Base-by-base conservation (phyloP, 2,888 invertebrate genomes). In the Lomographa bimaculata region DNA sequence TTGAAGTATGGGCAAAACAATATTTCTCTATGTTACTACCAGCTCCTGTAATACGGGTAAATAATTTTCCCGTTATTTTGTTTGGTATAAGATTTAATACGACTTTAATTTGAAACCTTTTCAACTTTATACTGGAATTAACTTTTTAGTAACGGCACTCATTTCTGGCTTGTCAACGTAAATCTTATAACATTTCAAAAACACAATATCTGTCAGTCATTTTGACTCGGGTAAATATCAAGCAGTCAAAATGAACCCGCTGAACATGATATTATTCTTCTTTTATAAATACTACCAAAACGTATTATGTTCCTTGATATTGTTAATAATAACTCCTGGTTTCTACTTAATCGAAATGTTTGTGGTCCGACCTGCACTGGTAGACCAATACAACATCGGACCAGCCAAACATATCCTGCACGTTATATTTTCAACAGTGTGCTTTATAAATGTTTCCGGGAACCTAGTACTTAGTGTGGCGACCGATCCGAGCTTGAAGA, bases 371-470 rank as follows among this genome's bases (percentile, higher is more conserved):
- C 78, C 79, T 0, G 50, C 49, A 1, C 34, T 82, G 0, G 47
- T 63, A 0, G 47, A 50, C 16, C 33, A 51, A 2, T 70, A 66
- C 44, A 38, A 73, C 5, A 45, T 67, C 0, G 64, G 76, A 3
- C 5, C 44, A 0, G 9, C 26, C 0, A 65, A 64, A 39, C 67
- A 75, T 14, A 23, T 47, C 0, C 6, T 74, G 0, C 79, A 83
- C 27, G 34, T 71, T 1, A 37, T 64, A 2, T 45, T 71, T 5
- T 54, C 71, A 3, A 46, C 54, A 0, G 74, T 77, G 43, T 66
- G 64, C 35, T 77, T 82, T 33, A 37, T 75, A 0, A 85, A 85
- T 33, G 60, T 83, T 1, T 20, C 55, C 18, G 84, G 82, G 0
- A 85, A 85, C 20, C 71, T 82, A 70, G 33, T 78, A 0, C 52